Base-by-base conservation (phyloP, 1,140 invertebrate genomes). In the Lepidurus arcticus region DNA sequence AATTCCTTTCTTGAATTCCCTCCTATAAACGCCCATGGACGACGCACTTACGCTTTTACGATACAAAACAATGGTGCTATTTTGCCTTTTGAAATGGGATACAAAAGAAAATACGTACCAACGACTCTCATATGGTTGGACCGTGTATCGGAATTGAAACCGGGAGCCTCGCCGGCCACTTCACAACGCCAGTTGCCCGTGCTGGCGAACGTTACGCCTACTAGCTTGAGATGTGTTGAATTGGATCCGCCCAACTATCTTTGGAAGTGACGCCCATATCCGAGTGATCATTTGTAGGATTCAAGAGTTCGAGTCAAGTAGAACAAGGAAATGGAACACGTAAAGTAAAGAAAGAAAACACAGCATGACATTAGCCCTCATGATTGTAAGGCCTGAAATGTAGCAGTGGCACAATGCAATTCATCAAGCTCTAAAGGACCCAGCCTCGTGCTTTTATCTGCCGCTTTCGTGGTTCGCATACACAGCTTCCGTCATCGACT, bases 181-280 rank as follows among this genome's bases (percentile, higher is more conserved):
- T 65, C 53, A 21, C 53, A 65, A 21, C 53, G 53, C 53, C 53
- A 65, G 53, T 13, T 65, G 21, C 53, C 53, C 16, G 53, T n/a
- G 53, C 53, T 65, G 53, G 53, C 53, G 13, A 65, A 65, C 21
- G 53, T 65, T 21, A 65, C 13, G 8, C 53, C 53, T 16, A 65
- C 53, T 7, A 65, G 21, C 53, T 65, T 65, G 6, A 65, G 53
- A 65, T 65, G 53, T n/a, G 53, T 65, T 21, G 53, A 65, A 65
- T 65, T 65, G 53, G 53, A 65, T n/a, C 16, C 13, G 53, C 53
- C 53, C 53, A 65, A 65, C 53, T 65, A 65, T 34, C 53, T 65
- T 65, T 65, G 16, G 53, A 65, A 65, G 53, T 65, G 16, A 65
- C 53, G 53, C 53, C 16, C 53, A 65, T 65, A n/a, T 21, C 53